These are phyloP conservation scores for Hypotaenidia okinawae DNA, from an alignment of 2,797 vertebrate species.

Conservation along the genomic window DNA sequence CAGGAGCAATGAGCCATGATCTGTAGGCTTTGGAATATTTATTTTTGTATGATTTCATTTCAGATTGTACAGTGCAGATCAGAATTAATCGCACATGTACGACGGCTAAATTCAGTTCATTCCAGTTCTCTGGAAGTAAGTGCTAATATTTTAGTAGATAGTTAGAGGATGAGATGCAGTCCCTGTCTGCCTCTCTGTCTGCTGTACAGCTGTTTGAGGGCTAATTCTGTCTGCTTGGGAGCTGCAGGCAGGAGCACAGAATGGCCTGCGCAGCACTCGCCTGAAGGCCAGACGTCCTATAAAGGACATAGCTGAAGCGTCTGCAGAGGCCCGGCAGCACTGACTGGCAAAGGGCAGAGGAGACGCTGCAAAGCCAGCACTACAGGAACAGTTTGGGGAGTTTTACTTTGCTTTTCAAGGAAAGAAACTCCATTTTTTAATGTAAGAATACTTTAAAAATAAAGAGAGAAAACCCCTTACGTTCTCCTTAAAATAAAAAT, in stretches of 20 bases:
- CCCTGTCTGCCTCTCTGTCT: background rate
- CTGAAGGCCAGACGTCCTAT: background rate
- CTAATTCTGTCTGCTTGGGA: background rate
- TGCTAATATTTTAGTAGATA: background rate
- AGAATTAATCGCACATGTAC: background rate
- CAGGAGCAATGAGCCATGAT: constrained; percentile 16
- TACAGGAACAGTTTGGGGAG: fast-evolving
- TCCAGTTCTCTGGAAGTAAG: background rate
- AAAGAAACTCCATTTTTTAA: background rate
- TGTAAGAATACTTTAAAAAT: background rate
- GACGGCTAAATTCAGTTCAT: background rate
- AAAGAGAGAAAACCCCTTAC: background rate
- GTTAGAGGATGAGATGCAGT: background rate
- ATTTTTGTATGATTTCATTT: background rate
- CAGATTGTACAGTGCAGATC: background rate
- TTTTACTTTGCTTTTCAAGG: background rate
- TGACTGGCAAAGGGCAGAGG: background rate
- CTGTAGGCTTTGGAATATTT: background rate
- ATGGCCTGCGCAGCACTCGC: background rate
- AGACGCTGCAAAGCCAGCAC: background rate
- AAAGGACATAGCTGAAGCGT: background rate
- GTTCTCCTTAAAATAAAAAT: constrained; percentile 30
- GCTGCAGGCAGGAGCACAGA: background rate
- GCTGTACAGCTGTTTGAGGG: constrained; percentile 9
- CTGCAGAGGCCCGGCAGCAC: background rate